Conservation (phyloP, 2,113 vertebrate genomes). For the Dasyprocta punctata region DNA sequence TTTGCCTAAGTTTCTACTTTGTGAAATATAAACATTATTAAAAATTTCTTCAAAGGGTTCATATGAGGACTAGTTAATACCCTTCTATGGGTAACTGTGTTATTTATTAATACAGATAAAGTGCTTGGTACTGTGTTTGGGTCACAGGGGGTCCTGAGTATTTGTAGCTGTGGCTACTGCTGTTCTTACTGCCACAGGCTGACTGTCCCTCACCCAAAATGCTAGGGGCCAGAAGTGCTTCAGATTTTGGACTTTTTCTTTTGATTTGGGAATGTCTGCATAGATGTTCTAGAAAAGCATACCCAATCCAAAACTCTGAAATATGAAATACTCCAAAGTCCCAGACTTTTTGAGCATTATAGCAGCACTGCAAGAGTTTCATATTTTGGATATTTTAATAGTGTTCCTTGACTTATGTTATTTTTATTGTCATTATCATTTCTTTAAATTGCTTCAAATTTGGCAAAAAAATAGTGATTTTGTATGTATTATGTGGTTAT, state of each 20-base stretch:
- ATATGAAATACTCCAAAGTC: neutral
- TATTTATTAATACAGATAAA: neutral
- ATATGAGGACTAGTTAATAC: neutral
- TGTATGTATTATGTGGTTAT: neutral
- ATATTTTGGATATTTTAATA: neutral
- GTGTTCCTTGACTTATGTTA: neutral
- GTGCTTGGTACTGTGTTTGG: neutral
- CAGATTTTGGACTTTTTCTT: neutral
- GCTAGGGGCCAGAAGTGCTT: neutral
- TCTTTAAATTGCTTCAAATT: neutral
- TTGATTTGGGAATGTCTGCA: neutral
- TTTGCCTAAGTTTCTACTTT: slow-evolving; percentile 15
- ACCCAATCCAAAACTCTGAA: neutral
- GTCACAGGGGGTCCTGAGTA: neutral
- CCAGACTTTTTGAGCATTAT: neutral
- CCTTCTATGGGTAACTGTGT: neutral
- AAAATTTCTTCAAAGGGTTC: neutral
- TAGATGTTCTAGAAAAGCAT: neutral
- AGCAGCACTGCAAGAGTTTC: neutral
- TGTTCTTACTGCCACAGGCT: neutral
- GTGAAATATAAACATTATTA: neutral
- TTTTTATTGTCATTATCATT: neutral
- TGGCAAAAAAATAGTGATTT: neutral
- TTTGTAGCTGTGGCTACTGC: neutral
- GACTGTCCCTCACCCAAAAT: neutral